Evolutionary conservation across 2,888 invertebrate genomes (phyloP).

Genomic region (Zygogramma bicolorata): DNA sequence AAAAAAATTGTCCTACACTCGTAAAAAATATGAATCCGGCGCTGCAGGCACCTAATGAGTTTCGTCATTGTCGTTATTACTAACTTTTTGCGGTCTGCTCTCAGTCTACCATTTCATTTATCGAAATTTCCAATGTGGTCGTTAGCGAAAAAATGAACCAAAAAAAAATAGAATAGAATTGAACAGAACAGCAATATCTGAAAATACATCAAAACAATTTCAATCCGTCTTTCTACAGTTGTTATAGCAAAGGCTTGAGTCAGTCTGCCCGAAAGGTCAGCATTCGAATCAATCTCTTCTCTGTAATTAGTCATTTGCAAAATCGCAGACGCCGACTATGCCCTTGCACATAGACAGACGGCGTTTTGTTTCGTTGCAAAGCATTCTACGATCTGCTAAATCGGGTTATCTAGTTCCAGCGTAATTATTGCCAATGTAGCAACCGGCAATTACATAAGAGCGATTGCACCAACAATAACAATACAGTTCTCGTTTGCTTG

Average conservation of each 20-base stretch:
- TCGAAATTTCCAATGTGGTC: too few relatives aligned
- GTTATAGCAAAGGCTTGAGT: neutral
- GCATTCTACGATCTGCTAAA: conserved; percentile 16
- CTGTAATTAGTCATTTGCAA: conserved; percentile 14
- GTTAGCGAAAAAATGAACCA: too few relatives aligned
- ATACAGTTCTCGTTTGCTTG: conserved; percentile 14
- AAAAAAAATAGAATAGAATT: too few relatives aligned
- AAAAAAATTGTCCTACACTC: too few relatives aligned
- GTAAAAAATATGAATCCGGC: too few relatives aligned
- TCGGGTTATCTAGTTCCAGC: conserved; percentile 13
- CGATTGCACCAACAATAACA: conserved; percentile 21
- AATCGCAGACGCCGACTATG: conserved; percentile 17
- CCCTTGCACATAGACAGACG: conserved; percentile 5
- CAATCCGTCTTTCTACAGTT: too few relatives aligned
- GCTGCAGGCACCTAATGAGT: too few relatives aligned
- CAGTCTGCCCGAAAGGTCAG: conserved; percentile 1
- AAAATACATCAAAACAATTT: too few relatives aligned
- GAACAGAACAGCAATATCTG: too few relatives aligned
- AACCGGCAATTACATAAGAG: conserved; percentile 21
- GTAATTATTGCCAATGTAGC: conserved; percentile 23
- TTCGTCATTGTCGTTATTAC: too few relatives aligned
- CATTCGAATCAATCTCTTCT: conserved; percentile 3
- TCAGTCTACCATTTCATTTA: too few relatives aligned
- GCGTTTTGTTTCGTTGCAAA: conserved; percentile 13
- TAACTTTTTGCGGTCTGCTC: too few relatives aligned